Evolutionary conservation across 2,888 invertebrate species (phyloP).

Genomic region (Clepsis dumicolana): DNA sequence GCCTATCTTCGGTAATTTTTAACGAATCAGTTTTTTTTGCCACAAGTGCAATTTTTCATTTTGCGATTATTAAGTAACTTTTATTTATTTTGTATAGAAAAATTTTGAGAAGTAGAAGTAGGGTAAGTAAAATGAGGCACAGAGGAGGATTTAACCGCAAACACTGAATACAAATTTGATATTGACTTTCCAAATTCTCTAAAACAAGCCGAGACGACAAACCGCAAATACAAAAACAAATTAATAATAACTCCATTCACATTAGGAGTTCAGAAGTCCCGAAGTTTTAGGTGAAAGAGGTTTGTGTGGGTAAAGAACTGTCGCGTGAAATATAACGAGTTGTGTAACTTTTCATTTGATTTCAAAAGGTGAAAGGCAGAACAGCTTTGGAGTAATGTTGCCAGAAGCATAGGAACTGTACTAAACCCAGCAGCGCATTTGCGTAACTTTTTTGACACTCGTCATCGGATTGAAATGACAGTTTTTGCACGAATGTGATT

Average conservation of each 20-base stretch:
- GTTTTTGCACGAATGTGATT: too few relatives aligned
- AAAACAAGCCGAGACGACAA: constrained; percentile 21
- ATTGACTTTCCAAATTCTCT: background rate
- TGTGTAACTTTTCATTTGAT: background rate
- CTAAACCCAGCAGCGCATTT: too few relatives aligned
- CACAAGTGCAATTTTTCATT: too few relatives aligned
- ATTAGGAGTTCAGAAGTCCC: constrained; percentile 15
- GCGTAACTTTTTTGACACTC: too few relatives aligned
- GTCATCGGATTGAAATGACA: too few relatives aligned
- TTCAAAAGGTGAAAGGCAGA: background rate
- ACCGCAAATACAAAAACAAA: constrained; percentile 17
- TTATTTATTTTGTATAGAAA: too few relatives aligned
- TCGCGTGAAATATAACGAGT: constrained; percentile 16
- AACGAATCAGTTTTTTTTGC: too few relatives aligned
- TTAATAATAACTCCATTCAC: constrained; percentile 22
- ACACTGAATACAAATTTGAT: background rate
- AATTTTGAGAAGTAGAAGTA: too few relatives aligned
- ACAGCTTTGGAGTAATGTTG: background rate
- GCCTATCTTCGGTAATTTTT: too few relatives aligned
- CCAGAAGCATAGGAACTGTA: background rate
- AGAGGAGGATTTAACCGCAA: too few relatives aligned
- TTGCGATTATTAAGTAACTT: too few relatives aligned
- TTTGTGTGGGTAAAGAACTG: constrained; percentile 20
- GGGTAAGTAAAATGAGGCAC: too few relatives aligned
- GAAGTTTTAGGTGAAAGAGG: constrained; percentile 29